Conservation (phyloP, 2,888 invertebrate species). For the Gibbula magus region DNA sequence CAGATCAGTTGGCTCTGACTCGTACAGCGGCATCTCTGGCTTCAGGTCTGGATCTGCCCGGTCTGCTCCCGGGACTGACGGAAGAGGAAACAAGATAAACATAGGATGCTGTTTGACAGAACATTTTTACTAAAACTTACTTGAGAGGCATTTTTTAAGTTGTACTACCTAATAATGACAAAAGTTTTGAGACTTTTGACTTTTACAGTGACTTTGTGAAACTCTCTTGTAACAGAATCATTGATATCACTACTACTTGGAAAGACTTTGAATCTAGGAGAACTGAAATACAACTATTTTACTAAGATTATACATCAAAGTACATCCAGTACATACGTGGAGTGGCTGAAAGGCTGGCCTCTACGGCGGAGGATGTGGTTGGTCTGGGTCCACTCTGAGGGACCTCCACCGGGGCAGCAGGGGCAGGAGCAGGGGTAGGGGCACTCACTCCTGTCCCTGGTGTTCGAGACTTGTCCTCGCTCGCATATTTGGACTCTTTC, state of each 20-base stretch:
- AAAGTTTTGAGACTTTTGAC: too few relatives aligned
- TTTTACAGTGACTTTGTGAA: too few relatives aligned
- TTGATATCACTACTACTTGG: too few relatives aligned
- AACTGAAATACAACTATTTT: too few relatives aligned
- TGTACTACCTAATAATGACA: too few relatives aligned
- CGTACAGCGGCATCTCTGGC: neutral
- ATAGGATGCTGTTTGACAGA: too few relatives aligned
- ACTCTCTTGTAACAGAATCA: too few relatives aligned
- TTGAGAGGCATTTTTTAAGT: too few relatives aligned
- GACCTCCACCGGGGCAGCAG: constrained; percentile 24
- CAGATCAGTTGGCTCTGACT: neutral
- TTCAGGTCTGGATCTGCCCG: neutral
- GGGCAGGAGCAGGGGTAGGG: neutral
- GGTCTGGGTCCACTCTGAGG: constrained; percentile 36
- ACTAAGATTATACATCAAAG: too few relatives aligned
- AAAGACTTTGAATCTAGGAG: too few relatives aligned
- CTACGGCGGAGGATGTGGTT: constrained; percentile 44
- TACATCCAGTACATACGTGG: constrained; percentile 19
- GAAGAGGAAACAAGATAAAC: neutral
- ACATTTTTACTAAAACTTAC: too few relatives aligned
- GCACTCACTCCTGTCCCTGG: neutral
- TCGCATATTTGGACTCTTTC: constrained; percentile 4
- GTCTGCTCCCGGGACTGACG: neutral
- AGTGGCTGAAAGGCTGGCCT: constrained; percentile 38
- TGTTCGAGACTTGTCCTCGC: neutral